These are phyloP conservation scores for Anomalospiza imberbis DNA, from an alignment of 2,797 vertebrate species.

Conservation along the genomic window DNA sequence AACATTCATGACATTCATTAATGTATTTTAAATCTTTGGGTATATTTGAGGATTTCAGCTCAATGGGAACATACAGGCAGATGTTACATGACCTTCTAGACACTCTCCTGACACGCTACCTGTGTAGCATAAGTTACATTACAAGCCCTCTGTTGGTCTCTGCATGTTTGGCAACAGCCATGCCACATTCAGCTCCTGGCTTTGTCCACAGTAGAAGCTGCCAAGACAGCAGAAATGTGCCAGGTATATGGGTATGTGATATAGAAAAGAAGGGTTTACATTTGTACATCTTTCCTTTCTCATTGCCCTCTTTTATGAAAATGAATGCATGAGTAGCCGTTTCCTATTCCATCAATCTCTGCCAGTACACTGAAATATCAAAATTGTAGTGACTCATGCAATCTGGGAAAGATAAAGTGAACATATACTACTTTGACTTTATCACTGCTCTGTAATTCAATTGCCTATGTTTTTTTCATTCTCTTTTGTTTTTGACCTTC, in stretches of 20 bases:
- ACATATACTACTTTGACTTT: conserved; percentile 15
- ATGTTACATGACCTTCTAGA: background rate
- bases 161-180: background rate
- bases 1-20: no score
- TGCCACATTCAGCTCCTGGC: background rate
- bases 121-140: background rate
- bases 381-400: conserved; percentile 36
- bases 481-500: background rate
- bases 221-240: background rate
- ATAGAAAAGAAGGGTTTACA: background rate
- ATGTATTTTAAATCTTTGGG: background rate
- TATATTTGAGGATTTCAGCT: background rate
- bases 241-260: background rate
- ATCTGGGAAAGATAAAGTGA: conserved; percentile 26
- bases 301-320: background rate
- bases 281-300: background rate
- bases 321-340: background rate
- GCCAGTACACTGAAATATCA: conserved; percentile 17
- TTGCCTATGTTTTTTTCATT: background rate
- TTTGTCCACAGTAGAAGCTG: background rate
- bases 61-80: background rate
- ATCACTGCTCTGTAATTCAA: conserved; percentile 38
- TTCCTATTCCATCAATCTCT: conserved; percentile 20
- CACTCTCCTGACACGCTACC: background rate
- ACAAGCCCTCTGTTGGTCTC: background rate